Evolutionary conservation across 2,888 invertebrate species (phyloP), one percentile per base, ranked within the genome.

Genomic region (Lasius fuliginosus): DNA sequence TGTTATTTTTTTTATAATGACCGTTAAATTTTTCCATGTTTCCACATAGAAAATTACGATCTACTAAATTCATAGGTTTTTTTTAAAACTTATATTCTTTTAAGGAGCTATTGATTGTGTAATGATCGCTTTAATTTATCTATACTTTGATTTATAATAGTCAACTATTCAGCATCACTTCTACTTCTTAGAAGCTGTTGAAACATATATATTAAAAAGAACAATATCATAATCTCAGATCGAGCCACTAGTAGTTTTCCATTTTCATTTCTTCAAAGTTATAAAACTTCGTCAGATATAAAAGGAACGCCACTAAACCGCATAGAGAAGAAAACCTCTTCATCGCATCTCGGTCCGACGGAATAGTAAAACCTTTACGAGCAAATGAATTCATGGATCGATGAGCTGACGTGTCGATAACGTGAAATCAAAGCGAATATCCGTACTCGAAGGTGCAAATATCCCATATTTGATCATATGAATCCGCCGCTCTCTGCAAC

Each of bases 361-460:
- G 68, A 77, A 73, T 74, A 81, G 67, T 68, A 79, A 81, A 86
- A 86, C 75, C 82, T 82, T 85, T 71, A 87, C 73, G 83, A 74
- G 85, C 82, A 81, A 88, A 88, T 75, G 84, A 87, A 87, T 87
- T 89, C 88, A 82, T 84, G 84, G 77, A 83, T 89, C 82, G 84
- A 84, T 85, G 85, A 74, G 82, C 53, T 68, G 82, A 60, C 62
- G 84, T 53, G 53, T 84, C 86, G 87, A 90, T 92, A 91, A 90
- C 87, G 87, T 82, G 85, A 88, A 91, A 91, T 92, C 91, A 91
- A 90, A 91, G 91, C 88, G 88, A 89, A 90, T 90, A 87, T 90
- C 86, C 83, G 83, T 83, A 67, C 84, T 83, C 75, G 60, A 81
- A 73, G 75, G 86, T 83, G 74, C 87, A 86, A 88, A 89, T 88